Conservation (phyloP, 35 echinoderm and acorn worm genomes). For the Holothuria glaberrima region DNA sequence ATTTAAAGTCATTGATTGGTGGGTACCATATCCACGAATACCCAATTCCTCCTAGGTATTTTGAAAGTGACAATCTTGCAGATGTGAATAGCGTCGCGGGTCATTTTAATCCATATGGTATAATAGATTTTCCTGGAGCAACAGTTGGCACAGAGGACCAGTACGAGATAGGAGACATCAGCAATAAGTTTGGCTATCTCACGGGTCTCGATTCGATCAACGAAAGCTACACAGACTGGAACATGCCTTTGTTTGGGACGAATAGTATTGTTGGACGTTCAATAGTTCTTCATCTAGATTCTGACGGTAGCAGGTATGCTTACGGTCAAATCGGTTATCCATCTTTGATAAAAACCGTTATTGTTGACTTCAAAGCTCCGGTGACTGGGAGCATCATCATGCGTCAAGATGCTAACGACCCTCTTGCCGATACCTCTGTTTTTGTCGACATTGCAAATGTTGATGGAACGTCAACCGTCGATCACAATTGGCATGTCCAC, state of each 20-base stretch:
- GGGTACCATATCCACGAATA: constrained; percentile 93
- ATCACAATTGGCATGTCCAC: constrained; percentile 97
- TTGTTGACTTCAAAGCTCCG: constrained; percentile 74
- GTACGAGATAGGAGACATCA: constrained; percentile 93
- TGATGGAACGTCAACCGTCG: constrained; percentile 64
- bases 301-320: constrained; percentile 64
- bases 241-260: constrained; percentile 84
- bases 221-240: constrained; percentile 75
- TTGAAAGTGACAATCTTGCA: constrained; percentile 57
- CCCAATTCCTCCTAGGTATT: constrained; percentile 70
- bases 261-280: constrained; percentile 88
- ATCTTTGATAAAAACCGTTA: constrained; percentile 67
- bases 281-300: constrained; percentile 77
- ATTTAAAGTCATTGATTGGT: constrained; percentile 64
- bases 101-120: constrained; percentile 87
- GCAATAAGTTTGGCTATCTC: constrained; percentile 88
- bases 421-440: constrained; percentile 82
- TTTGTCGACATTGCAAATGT: constrained; percentile 83
- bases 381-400: constrained; percentile 84
- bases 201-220: constrained; percentile 29
- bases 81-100: constrained; percentile 53
- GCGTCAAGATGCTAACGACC: constrained; percentile 70
- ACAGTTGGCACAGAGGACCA: constrained; percentile 68
- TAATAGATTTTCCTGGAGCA: neutral
- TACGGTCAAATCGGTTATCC: constrained; percentile 89